Base-by-base conservation (phyloP, 2,888 invertebrate species). In the Criorhina ranunculi region DNA sequence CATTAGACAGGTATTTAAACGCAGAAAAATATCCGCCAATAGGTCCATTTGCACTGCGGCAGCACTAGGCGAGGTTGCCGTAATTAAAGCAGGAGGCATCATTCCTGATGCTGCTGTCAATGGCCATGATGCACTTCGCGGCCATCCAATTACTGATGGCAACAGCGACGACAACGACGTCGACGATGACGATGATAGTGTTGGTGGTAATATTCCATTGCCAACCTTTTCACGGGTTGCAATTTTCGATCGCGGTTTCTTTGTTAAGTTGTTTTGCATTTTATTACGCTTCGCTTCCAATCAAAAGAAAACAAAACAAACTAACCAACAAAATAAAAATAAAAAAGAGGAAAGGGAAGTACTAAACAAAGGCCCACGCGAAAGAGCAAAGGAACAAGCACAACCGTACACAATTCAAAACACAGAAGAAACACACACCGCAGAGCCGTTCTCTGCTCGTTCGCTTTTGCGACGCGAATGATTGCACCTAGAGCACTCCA, bases 391-490 rank as follows among this genome's bases (percentile, higher is more conserved):
- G 51, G 9, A 67, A 49, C 29, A 35, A 15, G 17, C 44, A 33
- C 33, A 53, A 62, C 44, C 1, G 24, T 4, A 67, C 29, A 72
- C 31, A 60, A 33, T 17, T 19, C 59, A 67, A 67, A 59, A 60
- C 31, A 35, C 51, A 66, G 33, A 46, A 31, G n/a, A 33, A 42
- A 11, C 12, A 40, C 24, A 37, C 57, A 40, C 62, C 35, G 53
- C 67, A 53, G 33, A 64, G 77, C 46, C 44, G 80, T 57, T 82
- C 82, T 57, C 72, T 66, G 66, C 67, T 79, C 87, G 86, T 83
- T 85, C 87, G 80, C 88, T 86, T 86, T 86, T 87, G 75, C 87
- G 86, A 87, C 86, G 87, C 87, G 88, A 88, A 88, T 88, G 88
- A 88, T 86, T 87, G 88, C 82, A 86, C 88, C 88, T 87, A 83